Conservation (phyloP, 2,113 vertebrate species). For the Sander lucioperca region DNA sequence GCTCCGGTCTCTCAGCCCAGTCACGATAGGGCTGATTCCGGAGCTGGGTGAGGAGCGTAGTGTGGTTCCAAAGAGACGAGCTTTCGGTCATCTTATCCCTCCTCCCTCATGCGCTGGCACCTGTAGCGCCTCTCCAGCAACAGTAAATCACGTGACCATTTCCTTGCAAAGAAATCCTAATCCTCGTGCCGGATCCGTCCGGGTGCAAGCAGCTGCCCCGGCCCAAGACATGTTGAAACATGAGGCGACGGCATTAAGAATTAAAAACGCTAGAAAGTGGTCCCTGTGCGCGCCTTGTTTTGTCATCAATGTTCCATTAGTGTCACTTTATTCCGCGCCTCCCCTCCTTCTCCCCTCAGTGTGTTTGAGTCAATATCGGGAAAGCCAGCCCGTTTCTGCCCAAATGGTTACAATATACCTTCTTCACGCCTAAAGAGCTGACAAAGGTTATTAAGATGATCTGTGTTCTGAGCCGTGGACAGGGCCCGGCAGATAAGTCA, state of each 20-base stretch:
- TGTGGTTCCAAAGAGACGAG: conserved; percentile 73
- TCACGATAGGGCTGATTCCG: conserved; percentile 73
- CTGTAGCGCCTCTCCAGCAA: conserved; percentile 78
- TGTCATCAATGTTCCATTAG: conserved; percentile 88
- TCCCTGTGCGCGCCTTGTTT: conserved; percentile 84
- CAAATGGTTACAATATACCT: conserved; percentile 86
- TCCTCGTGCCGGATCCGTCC: conserved; percentile 77
- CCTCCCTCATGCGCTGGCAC: conserved; percentile 73
- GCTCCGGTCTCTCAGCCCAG: conserved; percentile 71
- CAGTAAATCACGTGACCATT: conserved; percentile 87
- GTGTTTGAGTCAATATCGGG: conserved; percentile 84
- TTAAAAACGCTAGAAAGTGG: conserved; percentile 85
- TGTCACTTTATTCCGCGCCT: conserved; percentile 85
- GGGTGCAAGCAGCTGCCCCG: conserved; percentile 62
- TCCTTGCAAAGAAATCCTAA: conserved; percentile 83
- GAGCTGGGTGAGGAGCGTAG: conserved; percentile 58
- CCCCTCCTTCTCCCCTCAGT: conserved; percentile 75
- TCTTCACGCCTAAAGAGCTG: conserved; percentile 85
- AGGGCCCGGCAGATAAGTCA: conserved; percentile 62
- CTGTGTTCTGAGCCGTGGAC: conserved; percentile 44
- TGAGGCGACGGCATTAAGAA: conserved; percentile 84
- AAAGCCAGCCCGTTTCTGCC: conserved; percentile 83
- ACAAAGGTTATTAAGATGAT: conserved; percentile 83
- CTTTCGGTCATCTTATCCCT: conserved; percentile 81
- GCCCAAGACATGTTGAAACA: conserved; percentile 83